Conservation (phyloP, 2,113 vertebrate genomes). For the Lutjanus erythropterus region DNA sequence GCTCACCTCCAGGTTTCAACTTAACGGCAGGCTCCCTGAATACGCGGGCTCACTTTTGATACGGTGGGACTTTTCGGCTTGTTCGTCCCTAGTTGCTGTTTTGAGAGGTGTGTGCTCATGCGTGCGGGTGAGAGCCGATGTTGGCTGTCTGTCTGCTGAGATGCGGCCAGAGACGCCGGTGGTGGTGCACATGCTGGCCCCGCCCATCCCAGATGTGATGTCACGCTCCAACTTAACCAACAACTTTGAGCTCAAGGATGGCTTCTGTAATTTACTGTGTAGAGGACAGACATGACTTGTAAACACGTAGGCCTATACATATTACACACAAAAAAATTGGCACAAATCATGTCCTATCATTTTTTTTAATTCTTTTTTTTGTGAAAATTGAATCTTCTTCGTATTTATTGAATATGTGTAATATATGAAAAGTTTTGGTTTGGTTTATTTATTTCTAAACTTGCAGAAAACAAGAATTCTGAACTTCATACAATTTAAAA, state of each 20-base stretch:
- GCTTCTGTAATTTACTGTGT: neutral
- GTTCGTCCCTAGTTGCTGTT: slow-evolving; percentile 11
- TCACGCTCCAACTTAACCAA: slow-evolving; percentile 47
- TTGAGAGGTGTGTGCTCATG: neutral
- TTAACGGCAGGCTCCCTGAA: neutral
- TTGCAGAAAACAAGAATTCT: too few species aligned
- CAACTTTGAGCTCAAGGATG: neutral
- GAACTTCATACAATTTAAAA: too few species aligned
- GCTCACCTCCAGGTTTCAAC: neutral
- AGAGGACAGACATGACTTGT: neutral
- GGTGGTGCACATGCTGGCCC: slow-evolving; percentile 48
- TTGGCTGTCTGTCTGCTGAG: neutral
- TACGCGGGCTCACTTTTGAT: neutral
- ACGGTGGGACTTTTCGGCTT: slow-evolving; percentile 27
- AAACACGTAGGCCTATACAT: neutral
- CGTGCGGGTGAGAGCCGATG: neutral
- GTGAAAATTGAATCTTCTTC: too few species aligned
- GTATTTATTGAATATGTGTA: too few species aligned
- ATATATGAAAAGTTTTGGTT: too few species aligned
- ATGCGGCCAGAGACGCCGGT: slow-evolving; percentile 29
- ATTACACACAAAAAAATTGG: too few species aligned
- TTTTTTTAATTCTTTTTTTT: too few species aligned
- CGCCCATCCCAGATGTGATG: slow-evolving; percentile 66
- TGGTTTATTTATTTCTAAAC: too few species aligned
- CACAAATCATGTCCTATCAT: too few species aligned